Percentiles rank a stretch among this genome's conserved stretches.
phyloP scores from a whole-genome alignment of 1,140 invertebrate genomes.

The Trialeurodes vaporariorum region DNA sequence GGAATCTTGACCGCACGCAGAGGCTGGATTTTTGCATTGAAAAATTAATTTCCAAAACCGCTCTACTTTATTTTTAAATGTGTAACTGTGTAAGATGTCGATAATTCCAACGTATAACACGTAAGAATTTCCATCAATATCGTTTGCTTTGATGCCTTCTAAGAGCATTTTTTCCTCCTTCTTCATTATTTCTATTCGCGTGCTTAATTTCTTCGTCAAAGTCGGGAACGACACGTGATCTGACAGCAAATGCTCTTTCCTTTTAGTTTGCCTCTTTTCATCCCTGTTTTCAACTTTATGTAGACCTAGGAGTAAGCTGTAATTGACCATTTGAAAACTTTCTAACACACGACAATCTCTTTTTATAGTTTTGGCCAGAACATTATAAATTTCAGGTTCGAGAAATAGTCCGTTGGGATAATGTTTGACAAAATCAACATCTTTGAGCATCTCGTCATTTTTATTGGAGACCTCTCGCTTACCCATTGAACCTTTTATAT shows the following conservation, averaged over 20 bases:
- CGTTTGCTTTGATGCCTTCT: slow-evolving; percentile 57
- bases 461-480: slow-evolving; percentile 94
- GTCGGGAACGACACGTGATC: slow-evolving; percentile 52
- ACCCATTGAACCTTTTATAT: slow-evolving; percentile 95
- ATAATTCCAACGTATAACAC: slow-evolving; percentile 56
- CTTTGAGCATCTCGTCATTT: slow-evolving; percentile 84
- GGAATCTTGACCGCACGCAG: slow-evolving; percentile 51
- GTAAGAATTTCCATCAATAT: slow-evolving; percentile 52
- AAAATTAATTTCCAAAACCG: slow-evolving; percentile 55
- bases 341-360: slow-evolving; percentile 90
- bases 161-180: slow-evolving; percentile 90
- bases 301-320: slow-evolving; percentile 85
- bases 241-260: slow-evolving; percentile 6
- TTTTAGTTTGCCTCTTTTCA: slow-evolving; percentile 35
- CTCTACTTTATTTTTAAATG: slow-evolving; percentile 54
- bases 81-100: slow-evolving; percentile 58
- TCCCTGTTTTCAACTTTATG: slow-evolving; percentile 80
- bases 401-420: slow-evolving; percentile 84
- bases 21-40: slow-evolving; percentile 54
- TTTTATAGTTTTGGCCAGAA: slow-evolving; percentile 86
- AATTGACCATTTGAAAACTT: slow-evolving; percentile 99
- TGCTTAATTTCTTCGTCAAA: slow-evolving; percentile 93
- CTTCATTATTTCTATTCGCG: slow-evolving; percentile 69
- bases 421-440: slow-evolving; percentile 89
- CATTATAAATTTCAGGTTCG: slow-evolving; percentile 83